Base-by-base conservation (phyloP, 2,113 vertebrate species). In the Orcinus orca region DNA sequence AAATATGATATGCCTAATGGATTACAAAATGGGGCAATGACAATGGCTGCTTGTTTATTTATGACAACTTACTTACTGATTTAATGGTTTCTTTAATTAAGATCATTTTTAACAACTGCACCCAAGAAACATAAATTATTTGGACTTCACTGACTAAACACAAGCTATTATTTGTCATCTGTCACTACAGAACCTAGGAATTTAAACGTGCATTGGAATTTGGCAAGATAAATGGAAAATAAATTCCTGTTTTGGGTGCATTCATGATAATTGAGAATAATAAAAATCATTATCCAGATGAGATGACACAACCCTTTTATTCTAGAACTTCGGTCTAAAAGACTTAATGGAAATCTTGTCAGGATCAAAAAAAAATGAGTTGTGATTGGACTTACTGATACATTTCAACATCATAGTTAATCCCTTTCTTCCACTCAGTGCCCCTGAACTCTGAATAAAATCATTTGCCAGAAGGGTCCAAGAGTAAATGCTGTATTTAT, bases 71-170 rank as follows among this genome's bases (percentile, higher is more conserved):
- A 18, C 14, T 95, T 67, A 71, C 79, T 88, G 5, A 89, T 67
- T 44, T 60, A 67, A 33, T 82, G 53, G 23, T 65, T 88, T 90
- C 70, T 91, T 85, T 88, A 77, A 95, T 86, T 92, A 90, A 79
- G 65, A 90, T 85, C 36, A 85, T 90, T 94, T 89, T 95, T 63
- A 91, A 96, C 29, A 81, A 86, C n/a, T 55, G 23, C 18, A 70
- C n/a, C 23, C 60, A 47, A 62, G 71, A 60, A 50, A 73, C 33
- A 70, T 53, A 92, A 76, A 79, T 76, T 86, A 87, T 81, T 70
- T 88, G 44, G 25, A 33, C 58, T 94, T 92, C 53, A 23, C 20
- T 26, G 41, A 80, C 38, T 84, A 62, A 97, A 76, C 8, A 71
- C 13, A 93, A 53, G 23, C 14, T 87, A 77, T 90, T 71, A 53